A percentile compares a stretch with the other conserved stretches of the same genome.
Evolutionary conservation across 2,797 vertebrate species (phyloP).

Genomic region (Spinus pinus): DNA sequence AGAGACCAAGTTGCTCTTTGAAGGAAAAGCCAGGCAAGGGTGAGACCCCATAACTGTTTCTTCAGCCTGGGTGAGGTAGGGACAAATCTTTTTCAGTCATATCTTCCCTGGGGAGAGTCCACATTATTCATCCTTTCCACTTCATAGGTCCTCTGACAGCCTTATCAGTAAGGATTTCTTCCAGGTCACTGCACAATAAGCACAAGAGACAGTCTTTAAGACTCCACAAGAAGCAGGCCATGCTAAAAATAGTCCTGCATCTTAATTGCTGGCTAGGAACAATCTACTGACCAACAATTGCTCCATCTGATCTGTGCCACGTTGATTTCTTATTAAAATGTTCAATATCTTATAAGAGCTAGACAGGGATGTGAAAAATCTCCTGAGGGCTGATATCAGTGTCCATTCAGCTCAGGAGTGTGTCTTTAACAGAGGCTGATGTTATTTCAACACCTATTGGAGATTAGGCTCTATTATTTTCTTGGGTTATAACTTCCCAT

Average conservation of each 20-base stretch:
- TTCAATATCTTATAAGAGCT: neutral
- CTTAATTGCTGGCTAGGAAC: neutral
- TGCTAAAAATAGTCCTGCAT: neutral
- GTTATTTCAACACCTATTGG: neutral
- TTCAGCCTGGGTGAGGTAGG: neutral
- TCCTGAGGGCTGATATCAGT: neutral
- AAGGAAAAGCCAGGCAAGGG: neutral
- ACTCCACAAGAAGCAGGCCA: neutral
- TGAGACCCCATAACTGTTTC: neutral
- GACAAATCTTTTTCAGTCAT: neutral
- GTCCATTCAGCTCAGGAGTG: neutral
- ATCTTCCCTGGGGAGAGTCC: neutral
- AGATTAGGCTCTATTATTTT: neutral
- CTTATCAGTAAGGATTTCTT: conserved; percentile 16
- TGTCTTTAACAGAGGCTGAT: neutral
- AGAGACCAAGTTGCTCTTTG: neutral
- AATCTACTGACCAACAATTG: neutral
- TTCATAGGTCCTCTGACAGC: neutral
- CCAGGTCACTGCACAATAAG: neutral
- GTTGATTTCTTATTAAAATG: neutral
- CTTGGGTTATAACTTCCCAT: rapidly evolving
- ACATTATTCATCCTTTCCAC: neutral
- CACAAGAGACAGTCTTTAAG: neutral
- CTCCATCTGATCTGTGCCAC: neutral
- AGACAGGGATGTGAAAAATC: neutral